Evolutionary conservation across 1,140 invertebrate species (phyloP), one percentile per base, ranked within the genome.

Genomic region (Tigriopus japonicus): DNA sequence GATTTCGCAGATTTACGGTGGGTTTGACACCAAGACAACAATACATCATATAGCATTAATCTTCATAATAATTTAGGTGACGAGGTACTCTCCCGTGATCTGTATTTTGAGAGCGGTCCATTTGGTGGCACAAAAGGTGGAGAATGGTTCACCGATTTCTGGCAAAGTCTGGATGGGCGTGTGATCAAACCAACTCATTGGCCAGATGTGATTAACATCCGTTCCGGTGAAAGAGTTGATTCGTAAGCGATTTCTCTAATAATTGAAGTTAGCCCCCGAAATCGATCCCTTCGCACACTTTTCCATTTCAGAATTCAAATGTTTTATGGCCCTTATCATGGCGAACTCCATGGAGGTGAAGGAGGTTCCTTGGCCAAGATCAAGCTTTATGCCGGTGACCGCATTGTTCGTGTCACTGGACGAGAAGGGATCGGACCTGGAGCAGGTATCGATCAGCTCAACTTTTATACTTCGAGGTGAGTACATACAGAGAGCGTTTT

Each of bases 91-190:
- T 6, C 15, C 17, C 7, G 42, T 41, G 14, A 42, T n/a, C 21
- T 43, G 3, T 41, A 41, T 42, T 58, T n/a, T 58, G 40, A 41
- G 40, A 41, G 28, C 10, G 55, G 55, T 6, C 55, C 55, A 14
- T 58, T 41, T 42, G 55, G 55, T 35, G 42, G 55, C 28, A 41
- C 13, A 5, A 3, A 23, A 15, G 41, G 42, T 17, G 55, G 55
- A 7, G 55, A 58, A 15, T 58, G 24, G 24, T 58, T 58, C 55
- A 54, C 55, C n/a, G 55, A 58, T 23, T 58, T 58, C 28, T 41
- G 24, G 55, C 55, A 58, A 23, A 58, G 55, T 41, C 40, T 41
- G 10, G 15, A 58, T 40, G 55, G 55, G 42, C 24, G 21, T 3
- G 12, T 14, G 23, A 17, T 58, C 14, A 14, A 28, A 28, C 55